phyloP scores from a whole-genome alignment of 2,797 vertebrate species.

The Toxotes lorentzi region DNA sequence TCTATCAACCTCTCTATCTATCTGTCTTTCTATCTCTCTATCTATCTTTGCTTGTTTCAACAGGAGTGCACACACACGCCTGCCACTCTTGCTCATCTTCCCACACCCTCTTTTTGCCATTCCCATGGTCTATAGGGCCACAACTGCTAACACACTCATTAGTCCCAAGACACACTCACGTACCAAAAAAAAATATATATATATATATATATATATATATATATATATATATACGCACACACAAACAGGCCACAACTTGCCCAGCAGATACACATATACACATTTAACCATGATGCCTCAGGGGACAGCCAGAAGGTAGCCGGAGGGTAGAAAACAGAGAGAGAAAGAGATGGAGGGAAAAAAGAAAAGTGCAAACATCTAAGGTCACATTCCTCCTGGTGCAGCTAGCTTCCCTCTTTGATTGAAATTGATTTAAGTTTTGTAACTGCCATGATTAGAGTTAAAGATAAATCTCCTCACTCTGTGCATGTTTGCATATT shows the following conservation, averaged over 20 bases:
- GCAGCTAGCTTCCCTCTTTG: constrained; percentile 58
- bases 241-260: constrained; percentile 75
- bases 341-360: constrained; percentile 64
- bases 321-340: constrained; percentile 69
- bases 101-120: constrained; percentile 19
- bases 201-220: constrained; percentile 23
- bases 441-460: constrained; percentile 56
- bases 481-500: constrained; percentile 20
- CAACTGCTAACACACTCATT: constrained; percentile 68
- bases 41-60: background rate
- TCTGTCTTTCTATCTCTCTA: constrained; percentile 9
- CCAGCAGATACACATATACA: constrained; percentile 73
- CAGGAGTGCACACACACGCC: background rate
- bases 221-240: constrained; percentile 37
- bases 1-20: constrained; percentile 19
- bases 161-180: constrained; percentile 49
- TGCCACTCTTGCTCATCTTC: constrained; percentile 15
- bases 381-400: constrained; percentile 61
- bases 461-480: constrained; percentile 46
- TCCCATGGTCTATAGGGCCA: constrained; percentile 41
- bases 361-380: constrained; percentile 73
- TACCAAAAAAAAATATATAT: constrained; percentile 22
- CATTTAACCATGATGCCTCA: constrained; percentile 76
- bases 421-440: constrained; percentile 68
- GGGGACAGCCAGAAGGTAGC: constrained; percentile 78